A percentile compares a stretch with the other conserved stretches of the same genome.
Evolutionary conservation across 2,113 vertebrate genomes (phyloP).

Genomic region (Atrichornis clamosus): DNA sequence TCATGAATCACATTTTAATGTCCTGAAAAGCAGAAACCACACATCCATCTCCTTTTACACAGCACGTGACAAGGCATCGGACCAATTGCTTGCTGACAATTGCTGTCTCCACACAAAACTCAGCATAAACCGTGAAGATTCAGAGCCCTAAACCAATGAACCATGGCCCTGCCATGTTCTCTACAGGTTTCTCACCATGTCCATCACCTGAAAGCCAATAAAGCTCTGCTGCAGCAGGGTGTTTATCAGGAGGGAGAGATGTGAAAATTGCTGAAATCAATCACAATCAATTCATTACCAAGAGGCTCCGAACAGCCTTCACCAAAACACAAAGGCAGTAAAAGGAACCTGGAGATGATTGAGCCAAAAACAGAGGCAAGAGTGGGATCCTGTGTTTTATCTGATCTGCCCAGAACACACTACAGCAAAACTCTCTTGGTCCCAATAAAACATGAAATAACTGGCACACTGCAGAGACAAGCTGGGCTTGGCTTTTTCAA

Average conservation of each 20-base stretch:
- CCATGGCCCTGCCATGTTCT: rapidly evolving
- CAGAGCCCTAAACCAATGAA: background rate
- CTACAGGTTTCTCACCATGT: background rate
- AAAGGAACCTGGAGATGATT: background rate
- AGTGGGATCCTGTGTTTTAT: background rate
- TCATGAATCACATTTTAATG: background rate
- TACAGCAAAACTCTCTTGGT: background rate
- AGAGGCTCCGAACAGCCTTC: background rate
- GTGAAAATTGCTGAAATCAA: background rate
- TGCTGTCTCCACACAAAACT: background rate
- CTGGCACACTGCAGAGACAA: background rate
- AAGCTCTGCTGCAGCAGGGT: background rate
- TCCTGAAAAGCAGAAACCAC: background rate
- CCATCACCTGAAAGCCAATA: background rate
- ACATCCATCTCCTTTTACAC: background rate
- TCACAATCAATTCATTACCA: background rate
- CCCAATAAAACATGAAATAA: background rate
- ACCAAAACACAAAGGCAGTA: background rate
- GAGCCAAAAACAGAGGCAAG: background rate
- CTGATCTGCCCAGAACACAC: background rate
- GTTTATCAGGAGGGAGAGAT: background rate
- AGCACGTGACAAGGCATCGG: background rate
- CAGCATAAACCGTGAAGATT: background rate
- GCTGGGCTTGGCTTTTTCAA: background rate
- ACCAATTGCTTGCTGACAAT: background rate